These are phyloP conservation scores for Strigamia crassipes DNA, from an alignment of 2,888 invertebrate species.

Conservation along the genomic window DNA sequence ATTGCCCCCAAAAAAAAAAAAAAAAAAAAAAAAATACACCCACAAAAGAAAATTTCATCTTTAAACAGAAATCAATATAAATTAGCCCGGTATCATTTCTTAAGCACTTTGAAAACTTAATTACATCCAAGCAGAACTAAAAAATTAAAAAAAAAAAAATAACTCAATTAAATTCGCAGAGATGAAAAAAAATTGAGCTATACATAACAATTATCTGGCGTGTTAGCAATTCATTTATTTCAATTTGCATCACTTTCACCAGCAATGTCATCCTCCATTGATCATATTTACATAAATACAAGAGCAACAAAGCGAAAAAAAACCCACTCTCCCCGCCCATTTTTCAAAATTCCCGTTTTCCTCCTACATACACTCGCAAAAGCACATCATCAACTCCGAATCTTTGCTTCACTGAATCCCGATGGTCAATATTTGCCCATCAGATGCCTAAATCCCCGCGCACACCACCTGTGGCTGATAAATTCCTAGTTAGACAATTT, in stretches of 20 bases:
- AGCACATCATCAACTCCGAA: background rate
- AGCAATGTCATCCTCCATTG: background rate
- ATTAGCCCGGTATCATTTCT: constrained; percentile 5
- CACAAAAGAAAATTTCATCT: background rate
- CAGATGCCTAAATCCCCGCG: background rate
- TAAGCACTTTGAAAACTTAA: background rate
- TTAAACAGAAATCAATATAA: background rate
- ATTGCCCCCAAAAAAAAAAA: background rate
- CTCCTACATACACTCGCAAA: background rate
- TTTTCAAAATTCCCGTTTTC: too few species aligned
- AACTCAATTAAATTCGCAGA: background rate
- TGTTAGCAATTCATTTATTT: background rate
- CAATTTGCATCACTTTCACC: background rate
- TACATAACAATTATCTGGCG: background rate
- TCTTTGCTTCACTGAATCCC: background rate
- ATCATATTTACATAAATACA: background rate
- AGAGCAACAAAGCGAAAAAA: background rate
- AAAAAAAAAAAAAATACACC: background rate
- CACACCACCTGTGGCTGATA: background rate
- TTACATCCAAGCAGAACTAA: background rate
- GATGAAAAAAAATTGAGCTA: background rate
- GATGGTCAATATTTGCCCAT: background rate
- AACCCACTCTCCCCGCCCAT: background rate
- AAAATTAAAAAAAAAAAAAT: background rate
- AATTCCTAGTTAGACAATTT: background rate